Percentiles rank a stretch among this genome's conserved stretches.
These are phyloP conservation scores for Gymnopithys bicolor DNA, from an alignment of 2,797 vertebrate genomes.

Conservation along the genomic window DNA sequence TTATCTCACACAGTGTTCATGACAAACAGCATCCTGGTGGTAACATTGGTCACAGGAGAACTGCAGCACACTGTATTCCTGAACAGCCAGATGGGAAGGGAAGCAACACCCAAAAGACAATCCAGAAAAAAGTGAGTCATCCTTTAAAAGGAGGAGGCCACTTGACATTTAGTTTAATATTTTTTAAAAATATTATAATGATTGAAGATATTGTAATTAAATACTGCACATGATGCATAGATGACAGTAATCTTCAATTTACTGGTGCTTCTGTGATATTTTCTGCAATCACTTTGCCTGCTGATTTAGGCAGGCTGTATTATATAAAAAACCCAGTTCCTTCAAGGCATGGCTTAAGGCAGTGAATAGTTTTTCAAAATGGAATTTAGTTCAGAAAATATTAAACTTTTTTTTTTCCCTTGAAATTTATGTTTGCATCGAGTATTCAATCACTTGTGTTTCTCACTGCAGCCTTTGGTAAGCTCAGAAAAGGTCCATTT, in stretches of 20 bases:
- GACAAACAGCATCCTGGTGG: neutral
- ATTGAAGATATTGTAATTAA: neutral
- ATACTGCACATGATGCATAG: neutral
- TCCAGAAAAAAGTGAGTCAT: neutral
- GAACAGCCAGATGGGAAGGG: neutral
- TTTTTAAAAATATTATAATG: neutral
- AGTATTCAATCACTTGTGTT: neutral
- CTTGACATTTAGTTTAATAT: neutral
- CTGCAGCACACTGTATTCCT: neutral
- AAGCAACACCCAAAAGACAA: neutral
- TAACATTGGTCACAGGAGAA: neutral
- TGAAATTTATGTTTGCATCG: neutral
- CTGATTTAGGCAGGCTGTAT: neutral
- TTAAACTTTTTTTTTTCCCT: neutral
- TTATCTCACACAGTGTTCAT: neutral
- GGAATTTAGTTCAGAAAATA: neutral
- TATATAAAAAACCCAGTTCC: neutral
- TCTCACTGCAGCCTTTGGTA: neutral
- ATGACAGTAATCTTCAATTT: neutral
- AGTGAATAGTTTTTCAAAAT: neutral
- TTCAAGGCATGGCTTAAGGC: neutral
- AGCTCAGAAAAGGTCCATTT: neutral
- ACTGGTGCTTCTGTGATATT: neutral
- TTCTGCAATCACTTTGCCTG: neutral
- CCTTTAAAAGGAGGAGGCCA: neutral